Evolutionary conservation across 2,797 vertebrate species (phyloP).

Genomic region (Ctenochaetus hawaiiensis): DNA sequence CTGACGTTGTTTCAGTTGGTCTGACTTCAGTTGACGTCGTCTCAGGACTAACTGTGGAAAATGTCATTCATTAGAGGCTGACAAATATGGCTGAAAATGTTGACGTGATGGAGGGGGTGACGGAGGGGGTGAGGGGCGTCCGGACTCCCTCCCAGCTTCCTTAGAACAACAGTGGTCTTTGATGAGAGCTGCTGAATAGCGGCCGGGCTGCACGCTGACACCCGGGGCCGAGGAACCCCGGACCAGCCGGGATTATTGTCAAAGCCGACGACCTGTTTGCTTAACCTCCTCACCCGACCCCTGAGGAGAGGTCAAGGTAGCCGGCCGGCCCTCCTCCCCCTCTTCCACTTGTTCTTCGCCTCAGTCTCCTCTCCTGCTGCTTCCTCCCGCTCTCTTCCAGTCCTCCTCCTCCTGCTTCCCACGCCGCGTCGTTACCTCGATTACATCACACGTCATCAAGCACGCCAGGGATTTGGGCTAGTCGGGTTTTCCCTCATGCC

Average conservation of each 20-base stretch:
- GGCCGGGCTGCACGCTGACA: constrained; percentile 43
- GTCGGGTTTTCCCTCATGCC: constrained; percentile 39
- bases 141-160: constrained; percentile 61
- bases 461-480: constrained; percentile 58
- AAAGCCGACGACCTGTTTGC: constrained; percentile 80
- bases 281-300: constrained; percentile 81
- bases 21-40: too few species aligned
- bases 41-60: background rate
- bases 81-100: background rate
- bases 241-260: constrained; percentile 70
- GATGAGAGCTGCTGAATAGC: constrained; percentile 56
- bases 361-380: constrained; percentile 41
- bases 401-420: constrained; percentile 44
- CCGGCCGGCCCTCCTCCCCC: constrained; percentile 14
- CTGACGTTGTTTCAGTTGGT: too few species aligned
- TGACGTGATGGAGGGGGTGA: background rate
- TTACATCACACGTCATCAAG: constrained; percentile 83
- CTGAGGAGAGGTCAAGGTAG: constrained; percentile 61
- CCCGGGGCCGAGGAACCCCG: constrained; percentile 4
- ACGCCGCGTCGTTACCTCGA: constrained; percentile 78
- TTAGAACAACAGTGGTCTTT: constrained; percentile 76
- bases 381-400: constrained; percentile 23
- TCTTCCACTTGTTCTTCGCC: constrained; percentile 21
- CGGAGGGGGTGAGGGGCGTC: background rate
- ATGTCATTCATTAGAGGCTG: background rate